A percentile compares a stretch with the other conserved stretches of the same genome.
phyloP scores from a whole-genome alignment of 2,888 invertebrate species.

The Azorinus chamasolen region DNA sequence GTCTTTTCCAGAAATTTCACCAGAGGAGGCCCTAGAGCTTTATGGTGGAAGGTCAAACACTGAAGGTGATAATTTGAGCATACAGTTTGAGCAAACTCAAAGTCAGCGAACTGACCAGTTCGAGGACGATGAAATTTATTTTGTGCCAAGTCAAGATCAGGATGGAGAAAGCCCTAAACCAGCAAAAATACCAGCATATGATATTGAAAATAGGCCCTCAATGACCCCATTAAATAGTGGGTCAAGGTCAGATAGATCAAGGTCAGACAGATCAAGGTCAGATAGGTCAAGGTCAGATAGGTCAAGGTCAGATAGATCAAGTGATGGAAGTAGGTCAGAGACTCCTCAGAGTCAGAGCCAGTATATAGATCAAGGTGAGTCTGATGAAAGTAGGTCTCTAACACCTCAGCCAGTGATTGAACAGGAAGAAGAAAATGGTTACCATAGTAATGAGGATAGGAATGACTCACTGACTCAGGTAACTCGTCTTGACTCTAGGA shows the following conservation, averaged over 20 bases:
- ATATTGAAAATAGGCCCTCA: conserved; percentile 67
- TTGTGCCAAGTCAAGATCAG: conserved; percentile 70
- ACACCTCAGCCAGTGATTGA: conserved; percentile 43
- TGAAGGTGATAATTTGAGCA: conserved; percentile 65
- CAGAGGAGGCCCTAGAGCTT: conserved; percentile 73
- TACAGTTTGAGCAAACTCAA: conserved; percentile 69
- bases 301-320: conserved; percentile 39
- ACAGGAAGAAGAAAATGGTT: conserved; percentile 34
- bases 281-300: conserved; percentile 24
- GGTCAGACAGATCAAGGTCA: conserved; percentile 16
- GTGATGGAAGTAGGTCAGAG: conserved; percentile 43
- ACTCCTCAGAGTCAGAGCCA: conserved; percentile 54
- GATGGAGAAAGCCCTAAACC: conserved; percentile 68
- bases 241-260: conserved; percentile 55
- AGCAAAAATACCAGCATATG: conserved; percentile 68
- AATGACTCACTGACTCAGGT: conserved; percentile 63
- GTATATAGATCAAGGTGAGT: conserved; percentile 34
- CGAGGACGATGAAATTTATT: conserved; percentile 73
- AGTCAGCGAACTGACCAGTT: conserved; percentile 52
- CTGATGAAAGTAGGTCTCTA: conserved; percentile 59
- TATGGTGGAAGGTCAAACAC: conserved; percentile 65
- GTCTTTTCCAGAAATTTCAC: conserved; percentile 79
- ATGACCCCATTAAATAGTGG: conserved; percentile 62
- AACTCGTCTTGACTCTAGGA: conserved; percentile 46
- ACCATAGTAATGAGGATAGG: conserved; percentile 57